phyloP scores from a whole-genome alignment of 2,113 vertebrate species.

The Dissostichus mawsoni region DNA sequence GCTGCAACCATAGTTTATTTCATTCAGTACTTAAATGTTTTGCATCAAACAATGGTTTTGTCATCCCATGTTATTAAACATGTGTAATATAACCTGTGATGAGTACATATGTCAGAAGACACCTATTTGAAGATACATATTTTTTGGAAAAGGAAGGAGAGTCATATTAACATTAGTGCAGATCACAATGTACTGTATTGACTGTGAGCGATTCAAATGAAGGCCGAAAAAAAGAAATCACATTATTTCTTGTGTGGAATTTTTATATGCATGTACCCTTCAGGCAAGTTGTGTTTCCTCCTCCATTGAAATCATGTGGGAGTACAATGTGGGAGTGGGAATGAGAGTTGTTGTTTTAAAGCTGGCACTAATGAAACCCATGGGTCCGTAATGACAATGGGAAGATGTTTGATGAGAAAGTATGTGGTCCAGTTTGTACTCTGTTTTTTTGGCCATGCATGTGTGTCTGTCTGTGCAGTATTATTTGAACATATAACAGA shows the following conservation, averaged over 20 bases:
- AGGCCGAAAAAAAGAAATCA: slow-evolving; percentile 32
- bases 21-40: background rate
- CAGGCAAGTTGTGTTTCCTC: slow-evolving; percentile 65
- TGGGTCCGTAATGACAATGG: slow-evolving; percentile 69
- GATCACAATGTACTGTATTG: background rate
- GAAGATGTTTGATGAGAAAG: slow-evolving; percentile 66
- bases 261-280: slow-evolving; percentile 58
- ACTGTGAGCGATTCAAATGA: slow-evolving; percentile 14
- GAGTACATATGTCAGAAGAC: background rate
- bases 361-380: slow-evolving; percentile 80
- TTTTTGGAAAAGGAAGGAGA: background rate
- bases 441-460: slow-evolving; percentile 36
- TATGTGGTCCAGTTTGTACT: slow-evolving; percentile 45
- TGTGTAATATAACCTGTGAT: background rate
- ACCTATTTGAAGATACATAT: background rate
- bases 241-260: slow-evolving; percentile 18
- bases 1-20: slow-evolving; percentile 14
- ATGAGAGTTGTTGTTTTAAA: slow-evolving; percentile 73
- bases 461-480: slow-evolving; percentile 1
- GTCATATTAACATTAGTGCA: background rate
- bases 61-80: background rate
- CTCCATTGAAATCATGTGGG: slow-evolving; percentile 67
- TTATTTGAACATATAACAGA: background rate
- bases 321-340: slow-evolving; percentile 70
- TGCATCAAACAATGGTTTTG: background rate